Conservation (phyloP, 2,797 vertebrate species). For the Diceros bicornis region DNA sequence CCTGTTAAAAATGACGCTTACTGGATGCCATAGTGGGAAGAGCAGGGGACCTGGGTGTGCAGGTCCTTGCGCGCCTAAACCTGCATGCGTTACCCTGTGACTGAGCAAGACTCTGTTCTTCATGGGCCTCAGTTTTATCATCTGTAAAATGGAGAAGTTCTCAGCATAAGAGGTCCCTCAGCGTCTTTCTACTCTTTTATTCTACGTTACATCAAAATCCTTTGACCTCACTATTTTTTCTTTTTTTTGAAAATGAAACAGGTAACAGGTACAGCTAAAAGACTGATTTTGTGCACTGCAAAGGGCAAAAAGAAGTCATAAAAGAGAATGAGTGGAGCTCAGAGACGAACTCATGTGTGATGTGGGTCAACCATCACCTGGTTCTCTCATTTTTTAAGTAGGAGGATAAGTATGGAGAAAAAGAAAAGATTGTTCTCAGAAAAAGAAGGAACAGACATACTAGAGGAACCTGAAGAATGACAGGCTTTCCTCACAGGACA, state of each 20-base stretch:
- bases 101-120: too few relatives aligned
- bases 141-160: not conserved
- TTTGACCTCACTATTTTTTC: not conserved
- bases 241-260: not conserved
- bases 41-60: too few relatives aligned
- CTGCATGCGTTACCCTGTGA: accelerated
- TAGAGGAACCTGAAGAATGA: not conserved
- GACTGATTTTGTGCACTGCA: not conserved
- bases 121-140: not conserved
- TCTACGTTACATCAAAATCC: not conserved
- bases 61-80: accelerated
- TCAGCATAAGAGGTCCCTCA: not conserved
- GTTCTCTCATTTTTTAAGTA: not conserved
- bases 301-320: not conserved
- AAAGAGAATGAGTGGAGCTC: too few relatives aligned
- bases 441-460: not conserved
- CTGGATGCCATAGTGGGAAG: accelerated
- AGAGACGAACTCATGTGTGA: not conserved
- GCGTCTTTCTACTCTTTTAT: not conserved
- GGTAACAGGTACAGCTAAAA: not conserved
- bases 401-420: not conserved
- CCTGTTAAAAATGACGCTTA: not conserved
- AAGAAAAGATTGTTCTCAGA: not conserved
- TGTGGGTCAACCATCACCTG: too few relatives aligned
- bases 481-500: not conserved